Evolutionary conservation across 2,797 vertebrate genomes (phyloP).

Genomic region (Iguana delicatissima): DNA sequence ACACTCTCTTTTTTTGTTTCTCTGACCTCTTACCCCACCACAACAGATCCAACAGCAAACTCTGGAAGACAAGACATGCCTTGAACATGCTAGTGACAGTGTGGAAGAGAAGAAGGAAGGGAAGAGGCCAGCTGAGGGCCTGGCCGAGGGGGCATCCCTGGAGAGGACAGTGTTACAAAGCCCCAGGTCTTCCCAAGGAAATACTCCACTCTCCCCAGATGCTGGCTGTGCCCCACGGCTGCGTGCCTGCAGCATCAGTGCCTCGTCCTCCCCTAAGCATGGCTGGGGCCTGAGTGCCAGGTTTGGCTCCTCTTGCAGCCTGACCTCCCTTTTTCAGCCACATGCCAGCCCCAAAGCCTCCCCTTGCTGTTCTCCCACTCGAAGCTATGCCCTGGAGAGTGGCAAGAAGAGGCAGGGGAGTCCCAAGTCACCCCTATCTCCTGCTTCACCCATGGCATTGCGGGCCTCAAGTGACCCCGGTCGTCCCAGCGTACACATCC

Average conservation of each 20-base stretch:
- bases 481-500: conserved; percentile 81
- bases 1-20: neutral
- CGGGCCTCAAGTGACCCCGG: conserved; percentile 39
- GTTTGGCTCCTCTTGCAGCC: conserved; percentile 79
- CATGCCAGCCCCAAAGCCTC: conserved; percentile 68
- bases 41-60: conserved; percentile 8
- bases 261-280: conserved; percentile 42
- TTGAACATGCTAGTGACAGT: neutral
- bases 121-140: neutral
- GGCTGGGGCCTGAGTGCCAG: conserved; percentile 80
- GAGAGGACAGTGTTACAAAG: conserved; percentile 81
- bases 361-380: conserved; percentile 80
- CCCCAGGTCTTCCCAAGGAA: conserved; percentile 81
- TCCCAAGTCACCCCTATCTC: conserved; percentile 3
- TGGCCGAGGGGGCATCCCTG: conserved; percentile 37
- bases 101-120: conserved; percentile 9
- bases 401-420: conserved; percentile 55
- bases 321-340: conserved; percentile 82
- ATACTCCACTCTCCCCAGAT: conserved; percentile 26
- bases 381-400: conserved; percentile 61
- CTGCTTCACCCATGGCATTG: conserved; percentile 26
- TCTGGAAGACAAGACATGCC: conserved; percentile 3
- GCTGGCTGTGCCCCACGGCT: conserved; percentile 40
- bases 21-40: neutral
- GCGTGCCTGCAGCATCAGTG: conserved; percentile 69